Evolutionary conservation across 2,113 vertebrate genomes (phyloP).

Genomic region (Percina caprodes): DNA sequence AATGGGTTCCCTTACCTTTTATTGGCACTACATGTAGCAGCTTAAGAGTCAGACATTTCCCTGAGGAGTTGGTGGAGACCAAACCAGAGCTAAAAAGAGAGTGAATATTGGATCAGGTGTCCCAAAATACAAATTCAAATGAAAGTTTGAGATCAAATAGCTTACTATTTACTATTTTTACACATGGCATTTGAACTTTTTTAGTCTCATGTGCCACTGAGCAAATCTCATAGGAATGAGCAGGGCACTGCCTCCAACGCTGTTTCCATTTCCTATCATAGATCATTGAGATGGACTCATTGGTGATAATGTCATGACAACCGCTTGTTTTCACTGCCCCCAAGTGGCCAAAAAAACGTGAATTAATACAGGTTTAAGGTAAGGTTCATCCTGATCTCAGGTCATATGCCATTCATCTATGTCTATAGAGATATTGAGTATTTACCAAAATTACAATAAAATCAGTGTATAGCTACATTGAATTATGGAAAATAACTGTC

Average conservation of each 20-base stretch:
- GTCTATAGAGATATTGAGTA: not conserved
- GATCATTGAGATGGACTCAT: no score
- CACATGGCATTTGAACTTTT: no score
- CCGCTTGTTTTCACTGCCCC: not conserved
- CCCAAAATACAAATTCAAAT: not conserved
- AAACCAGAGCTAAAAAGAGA: not conserved
- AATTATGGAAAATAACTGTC: no score
- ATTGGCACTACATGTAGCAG: not conserved
- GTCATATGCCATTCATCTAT: no score
- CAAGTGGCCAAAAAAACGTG: not conserved
- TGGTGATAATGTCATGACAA: not conserved
- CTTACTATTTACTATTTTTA: not conserved
- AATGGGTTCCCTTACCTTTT: no score
- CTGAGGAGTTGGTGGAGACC: not conserved
- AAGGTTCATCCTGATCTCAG: not conserved
- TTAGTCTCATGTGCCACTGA: no score
- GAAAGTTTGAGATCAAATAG: not conserved
- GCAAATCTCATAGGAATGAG: no score
- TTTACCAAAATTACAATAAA: not conserved
- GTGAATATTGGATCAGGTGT: not conserved
- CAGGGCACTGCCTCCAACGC: no score
- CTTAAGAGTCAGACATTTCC: not conserved
- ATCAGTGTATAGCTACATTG: not conserved
- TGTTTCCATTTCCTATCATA: no score
- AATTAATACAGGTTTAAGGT: not conserved